Conservation (phyloP, 2,113 vertebrate genomes). For the Odocoileus hemionus region DNA sequence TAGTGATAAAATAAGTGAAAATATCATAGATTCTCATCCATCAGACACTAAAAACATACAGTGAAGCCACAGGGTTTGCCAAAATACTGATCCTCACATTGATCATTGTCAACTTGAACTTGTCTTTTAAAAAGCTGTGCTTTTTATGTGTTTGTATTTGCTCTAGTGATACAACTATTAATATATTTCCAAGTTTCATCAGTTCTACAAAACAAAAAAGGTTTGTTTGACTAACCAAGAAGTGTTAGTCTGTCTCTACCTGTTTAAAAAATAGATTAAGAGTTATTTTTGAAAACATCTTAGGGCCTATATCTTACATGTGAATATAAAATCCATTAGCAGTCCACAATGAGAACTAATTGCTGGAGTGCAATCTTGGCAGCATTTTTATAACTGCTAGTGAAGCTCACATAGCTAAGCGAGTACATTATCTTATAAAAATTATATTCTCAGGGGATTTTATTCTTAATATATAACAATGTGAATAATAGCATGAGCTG, state of each 20-base stretch:
- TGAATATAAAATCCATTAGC: conserved; percentile 37
- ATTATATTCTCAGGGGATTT: conserved; percentile 36
- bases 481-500: background rate
- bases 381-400: conserved; percentile 21
- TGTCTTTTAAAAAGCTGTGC: background rate
- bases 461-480: conserved; percentile 24
- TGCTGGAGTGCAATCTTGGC: conserved; percentile 33
- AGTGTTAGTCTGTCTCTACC: background rate
- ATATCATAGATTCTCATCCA: background rate
- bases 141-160: background rate
- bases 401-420: background rate
- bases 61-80: background rate
- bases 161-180: background rate
- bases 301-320: background rate
- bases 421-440: conserved; percentile 33
- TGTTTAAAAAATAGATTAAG: background rate
- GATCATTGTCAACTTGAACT: background rate
- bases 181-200: background rate
- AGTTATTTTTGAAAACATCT: conserved; percentile 33
- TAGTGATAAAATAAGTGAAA: background rate
- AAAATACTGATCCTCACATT: background rate
- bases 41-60: background rate
- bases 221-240: background rate
- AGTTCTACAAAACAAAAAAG: background rate
- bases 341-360: conserved; percentile 29